Evolutionary conservation across 23 tunicate genomes (phyloP).

Genomic region (Styela plicata): DNA sequence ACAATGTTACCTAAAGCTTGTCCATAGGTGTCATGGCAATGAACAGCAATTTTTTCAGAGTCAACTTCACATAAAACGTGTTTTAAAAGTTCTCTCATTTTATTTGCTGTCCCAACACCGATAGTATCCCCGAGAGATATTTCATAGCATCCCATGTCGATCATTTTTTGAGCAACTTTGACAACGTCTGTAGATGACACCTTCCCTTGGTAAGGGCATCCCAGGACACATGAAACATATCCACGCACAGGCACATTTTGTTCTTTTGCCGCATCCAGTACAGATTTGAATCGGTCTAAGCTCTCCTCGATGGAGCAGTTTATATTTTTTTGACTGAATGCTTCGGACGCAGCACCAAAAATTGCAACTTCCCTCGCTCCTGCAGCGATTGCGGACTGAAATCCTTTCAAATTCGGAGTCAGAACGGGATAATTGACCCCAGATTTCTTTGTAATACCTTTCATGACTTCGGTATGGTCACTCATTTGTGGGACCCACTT

Average conservation of each 20-base stretch:
- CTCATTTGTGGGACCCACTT: slow-evolving; percentile 99
- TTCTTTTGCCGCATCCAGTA: slow-evolving; percentile 57
- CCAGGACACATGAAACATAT: slow-evolving; percentile 86
- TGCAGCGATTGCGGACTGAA: slow-evolving; percentile 69
- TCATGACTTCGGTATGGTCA: slow-evolving; percentile 83
- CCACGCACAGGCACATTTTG: slow-evolving; percentile 80
- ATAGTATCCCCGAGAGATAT: slow-evolving; percentile 97
- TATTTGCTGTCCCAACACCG: slow-evolving; percentile 88
- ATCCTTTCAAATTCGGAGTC: slow-evolving; percentile 97
- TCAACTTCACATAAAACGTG: slow-evolving; percentile 28
- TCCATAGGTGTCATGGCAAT: slow-evolving; percentile 98
- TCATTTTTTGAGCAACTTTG: slow-evolving; percentile 49
- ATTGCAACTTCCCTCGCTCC: slow-evolving; percentile 86
- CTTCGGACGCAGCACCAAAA: slow-evolving; percentile 94
- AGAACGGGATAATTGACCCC: slow-evolving; percentile 64
- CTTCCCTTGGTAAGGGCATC: slow-evolving; percentile 95
- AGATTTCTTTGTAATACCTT: slow-evolving; percentile 37
- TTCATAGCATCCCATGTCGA: slow-evolving; percentile 91
- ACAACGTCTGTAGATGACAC: slow-evolving; percentile 54
- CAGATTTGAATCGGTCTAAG: slow-evolving; percentile 66
- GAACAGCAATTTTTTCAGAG: slow-evolving; percentile 57
- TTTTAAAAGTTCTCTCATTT: slow-evolving; percentile 39
- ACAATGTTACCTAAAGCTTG: slow-evolving; percentile 91
- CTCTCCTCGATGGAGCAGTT: slow-evolving; percentile 91
- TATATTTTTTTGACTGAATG: slow-evolving; percentile 83